These are phyloP conservation scores for Cistogaster globosa DNA, from an alignment of 2,888 invertebrate species.

Conservation along the genomic window DNA sequence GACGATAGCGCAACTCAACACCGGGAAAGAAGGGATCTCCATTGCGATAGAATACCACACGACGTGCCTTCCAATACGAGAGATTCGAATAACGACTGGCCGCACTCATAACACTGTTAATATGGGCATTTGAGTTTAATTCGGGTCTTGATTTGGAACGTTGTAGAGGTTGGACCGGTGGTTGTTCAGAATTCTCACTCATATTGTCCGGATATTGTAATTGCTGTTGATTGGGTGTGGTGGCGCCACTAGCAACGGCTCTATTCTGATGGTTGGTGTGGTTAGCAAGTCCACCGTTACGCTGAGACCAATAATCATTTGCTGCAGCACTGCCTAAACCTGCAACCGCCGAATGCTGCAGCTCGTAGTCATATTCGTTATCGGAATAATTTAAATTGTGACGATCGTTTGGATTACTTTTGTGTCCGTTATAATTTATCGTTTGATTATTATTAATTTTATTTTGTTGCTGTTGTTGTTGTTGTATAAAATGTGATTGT, in stretches of 20 bases:
- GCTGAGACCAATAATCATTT: slow-evolving; percentile 76
- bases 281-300: slow-evolving; percentile 76
- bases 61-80: slow-evolving; percentile 93
- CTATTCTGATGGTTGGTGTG: slow-evolving; percentile 64
- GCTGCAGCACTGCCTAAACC: slow-evolving; percentile 66
- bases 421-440: slow-evolving; percentile 62
- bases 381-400: slow-evolving; percentile 72
- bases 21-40: slow-evolving; percentile 96
- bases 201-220: slow-evolving; percentile 84
- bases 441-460: slow-evolving; percentile 54
- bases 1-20: slow-evolving; percentile 93
- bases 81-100: slow-evolving; percentile 89
- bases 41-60: slow-evolving; percentile 96
- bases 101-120: slow-evolving; percentile 83
- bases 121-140: slow-evolving; percentile 76
- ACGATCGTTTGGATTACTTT: slow-evolving; percentile 71
- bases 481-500: slow-evolving; percentile 72
- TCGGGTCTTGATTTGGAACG: slow-evolving; percentile 83
- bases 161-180: slow-evolving; percentile 80
- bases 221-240: slow-evolving; percentile 73
- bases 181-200: slow-evolving; percentile 85
- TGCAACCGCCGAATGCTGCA: slow-evolving; percentile 67
- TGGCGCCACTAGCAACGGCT: slow-evolving; percentile 71
- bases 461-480: slow-evolving; percentile 69
- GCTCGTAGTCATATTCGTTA: slow-evolving; percentile 77